Evolutionary conservation across 2,888 invertebrate genomes (phyloP), one percentile per base, ranked within the genome.

Genomic region (Drosophila planitibia): DNA sequence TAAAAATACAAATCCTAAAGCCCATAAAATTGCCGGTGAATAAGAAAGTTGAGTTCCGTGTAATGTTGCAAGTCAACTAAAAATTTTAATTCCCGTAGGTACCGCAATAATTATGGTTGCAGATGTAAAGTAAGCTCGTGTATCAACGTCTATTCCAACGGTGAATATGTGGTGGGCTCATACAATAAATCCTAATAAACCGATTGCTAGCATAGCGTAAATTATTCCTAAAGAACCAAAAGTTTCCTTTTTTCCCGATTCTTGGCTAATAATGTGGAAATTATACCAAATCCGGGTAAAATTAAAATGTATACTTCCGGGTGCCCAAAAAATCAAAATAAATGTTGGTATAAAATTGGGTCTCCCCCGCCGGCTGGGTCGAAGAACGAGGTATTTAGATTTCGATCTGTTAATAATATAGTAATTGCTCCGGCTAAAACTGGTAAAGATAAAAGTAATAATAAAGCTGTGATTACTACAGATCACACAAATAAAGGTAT

Each of bases 41-140:
- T 32, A 32, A 7, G 32, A 32, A 32, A 32, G 32, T 32, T 32
- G 32, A 32, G 32, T 32, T 32, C 32, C 32, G 7, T 32, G 32
- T 1, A 32, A 7, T 6, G 32, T 32, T 6, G 32, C 32, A 7
- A 32, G 7, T 32, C 32, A 32, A 0, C 32, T 96, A 94, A 97
- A 97, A 94, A 97, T 95, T 95, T 97, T 97, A 95, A 97, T 96
- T 82, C 97, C 97, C 22, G 97, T 97, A 0, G 97, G 97, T 0
- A 97, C 95, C 0, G 96, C 97, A 96, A 97, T 97, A 95, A 97
- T 96, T 95, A 97, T 97, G 22, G 97, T 97, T 0, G 96, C 97
- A 54, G 97, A 96, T 0, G 97, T 97, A 93, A 97, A 97, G 92
- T 97, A 97, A 30, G 97, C 97, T 93, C 97, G 96, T 0, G 96